Percentiles rank a stretch among this genome's conserved stretches.
Conservation (phyloP, 1,140 invertebrate genomes). For the Nasonia longicornis region DNA sequence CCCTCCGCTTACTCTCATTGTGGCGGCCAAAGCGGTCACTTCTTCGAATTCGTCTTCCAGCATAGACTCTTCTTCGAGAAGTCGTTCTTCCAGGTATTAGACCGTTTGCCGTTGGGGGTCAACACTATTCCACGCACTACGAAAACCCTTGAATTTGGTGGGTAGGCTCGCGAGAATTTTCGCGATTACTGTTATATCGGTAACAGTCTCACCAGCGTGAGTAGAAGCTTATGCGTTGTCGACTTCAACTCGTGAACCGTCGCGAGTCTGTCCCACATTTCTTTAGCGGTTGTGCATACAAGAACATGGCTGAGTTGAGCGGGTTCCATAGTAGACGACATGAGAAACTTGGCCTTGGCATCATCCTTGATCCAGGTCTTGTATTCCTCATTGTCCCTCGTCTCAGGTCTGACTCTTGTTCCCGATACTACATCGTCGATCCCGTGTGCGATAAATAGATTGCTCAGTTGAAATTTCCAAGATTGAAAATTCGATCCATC, state of each 20-base stretch:
- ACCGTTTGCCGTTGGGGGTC: conserved; percentile 4
- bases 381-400: not conserved
- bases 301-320: conserved; percentile 36
- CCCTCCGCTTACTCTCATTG: not conserved
- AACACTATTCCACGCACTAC: conserved; percentile 20
- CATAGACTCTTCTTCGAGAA: not conserved
- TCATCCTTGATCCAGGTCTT: conserved; percentile 34
- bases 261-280: conserved; percentile 44
- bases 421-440: conserved; percentile 23
- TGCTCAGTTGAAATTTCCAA: conserved; percentile 44
- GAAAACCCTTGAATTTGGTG: conserved; percentile 11
- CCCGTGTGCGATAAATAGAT: conserved; percentile 47
- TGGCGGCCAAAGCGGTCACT: not conserved
- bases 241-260: conserved; percentile 41
- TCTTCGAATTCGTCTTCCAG: not conserved
- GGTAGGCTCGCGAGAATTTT: conserved; percentile 23
- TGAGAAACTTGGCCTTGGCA: conserved; percentile 43
- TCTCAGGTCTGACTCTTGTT: not conserved
- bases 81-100: not conserved
- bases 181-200: conserved; percentile 6
- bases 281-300: conserved; percentile 29
- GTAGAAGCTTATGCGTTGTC: conserved; percentile 9
- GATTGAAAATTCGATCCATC: conserved; percentile 27
- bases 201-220: too few relatives aligned
- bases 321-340: conserved; percentile 31